Evolutionary conservation across 1,140 invertebrate genomes (phyloP).

Genomic region (Brachionus plicatilis): DNA sequence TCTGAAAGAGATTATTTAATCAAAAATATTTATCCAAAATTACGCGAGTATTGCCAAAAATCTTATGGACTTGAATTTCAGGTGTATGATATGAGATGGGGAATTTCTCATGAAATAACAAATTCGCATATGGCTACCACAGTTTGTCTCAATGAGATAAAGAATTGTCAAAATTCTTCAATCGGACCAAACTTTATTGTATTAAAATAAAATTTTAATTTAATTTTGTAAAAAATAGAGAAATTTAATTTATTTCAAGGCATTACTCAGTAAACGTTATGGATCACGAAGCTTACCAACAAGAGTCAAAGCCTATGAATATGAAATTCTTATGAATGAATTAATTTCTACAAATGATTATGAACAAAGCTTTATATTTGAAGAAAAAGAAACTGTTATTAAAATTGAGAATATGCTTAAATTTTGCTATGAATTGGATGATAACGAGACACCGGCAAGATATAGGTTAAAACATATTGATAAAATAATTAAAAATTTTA

Average conservation of each 20-base stretch:
- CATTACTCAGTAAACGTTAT: slow-evolving; percentile 25
- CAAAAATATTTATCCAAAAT: slow-evolving; percentile 46
- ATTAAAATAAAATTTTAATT: not conserved
- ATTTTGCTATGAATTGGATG: slow-evolving; percentile 26
- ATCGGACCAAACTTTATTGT: slow-evolving; percentile 41
- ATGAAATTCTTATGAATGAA: not conserved
- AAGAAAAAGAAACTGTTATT: not conserved
- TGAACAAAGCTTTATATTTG: not conserved
- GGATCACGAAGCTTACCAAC: slow-evolving; percentile 62
- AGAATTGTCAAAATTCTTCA: slow-evolving; percentile 35
- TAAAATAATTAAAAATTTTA: not conserved
- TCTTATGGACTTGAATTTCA: slow-evolving; percentile 51
- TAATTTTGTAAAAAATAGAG: not conserved
- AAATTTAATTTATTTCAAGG: not conserved
- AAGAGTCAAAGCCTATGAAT: not conserved
- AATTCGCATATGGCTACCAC: slow-evolving; percentile 29
- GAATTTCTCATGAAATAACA: slow-evolving; percentile 42
- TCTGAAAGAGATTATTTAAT: slow-evolving; percentile 44
- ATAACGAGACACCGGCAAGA: slow-evolving; percentile 17
- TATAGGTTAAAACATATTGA: slow-evolving; percentile 1
- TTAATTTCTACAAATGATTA: not conserved
- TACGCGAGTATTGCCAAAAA: slow-evolving; percentile 47
- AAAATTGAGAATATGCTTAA: not conserved
- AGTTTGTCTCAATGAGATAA: slow-evolving; percentile 41
- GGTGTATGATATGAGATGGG: slow-evolving; percentile 45